A percentile compares a stretch with the other conserved stretches of the same genome.
phyloP scores from a whole-genome alignment of 2,113 vertebrate genomes.

The Amblyopsis rosae region DNA sequence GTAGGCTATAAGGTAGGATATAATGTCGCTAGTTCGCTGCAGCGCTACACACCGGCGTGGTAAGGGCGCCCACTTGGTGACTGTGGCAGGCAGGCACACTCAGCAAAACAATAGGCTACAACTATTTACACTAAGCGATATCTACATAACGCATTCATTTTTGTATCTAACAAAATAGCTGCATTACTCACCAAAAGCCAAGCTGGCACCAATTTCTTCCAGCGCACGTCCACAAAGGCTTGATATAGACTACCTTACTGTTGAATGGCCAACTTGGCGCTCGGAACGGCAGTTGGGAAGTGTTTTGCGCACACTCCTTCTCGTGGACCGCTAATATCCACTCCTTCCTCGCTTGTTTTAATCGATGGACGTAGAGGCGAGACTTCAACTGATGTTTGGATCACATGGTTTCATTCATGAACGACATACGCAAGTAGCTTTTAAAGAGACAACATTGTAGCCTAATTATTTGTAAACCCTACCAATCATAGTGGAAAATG shows the following conservation, averaged over 20 bases:
- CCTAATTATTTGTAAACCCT: constrained; percentile 25
- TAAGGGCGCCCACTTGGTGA: constrained; percentile 15
- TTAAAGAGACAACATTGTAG: constrained; percentile 72
- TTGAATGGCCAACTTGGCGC: constrained; percentile 36
- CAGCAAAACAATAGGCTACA: constrained; percentile 69
- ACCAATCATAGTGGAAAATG: constrained; percentile 43
- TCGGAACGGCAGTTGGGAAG: constrained; percentile 51
- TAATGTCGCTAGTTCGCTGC: constrained; percentile 28
- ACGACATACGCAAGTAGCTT: constrained; percentile 78
- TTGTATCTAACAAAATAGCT: constrained; percentile 6
- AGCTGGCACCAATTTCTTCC: constrained; percentile 37
- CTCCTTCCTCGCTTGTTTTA: constrained; percentile 70
- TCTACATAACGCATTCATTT: constrained; percentile 4
- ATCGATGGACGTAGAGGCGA: constrained; percentile 69
- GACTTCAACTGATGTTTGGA: constrained; percentile 93
- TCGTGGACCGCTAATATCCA: constrained; percentile 70
- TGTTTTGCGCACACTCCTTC: constrained; percentile 64
- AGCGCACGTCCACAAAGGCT: constrained; percentile 25
- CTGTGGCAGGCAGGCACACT: constrained; percentile 61
- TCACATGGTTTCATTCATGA: constrained; percentile 97
- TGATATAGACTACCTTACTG: constrained; percentile 19
- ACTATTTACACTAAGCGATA: constrained; percentile 59
- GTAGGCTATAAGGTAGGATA: background rate
- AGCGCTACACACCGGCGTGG: constrained; percentile 27
- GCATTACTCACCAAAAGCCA: constrained; percentile 71